Percentiles rank a stretch among this genome's conserved stretches.
These are phyloP conservation scores for Drosophila pallidifrons DNA, from an alignment of 1,140 invertebrate species.

Conservation along the genomic window DNA sequence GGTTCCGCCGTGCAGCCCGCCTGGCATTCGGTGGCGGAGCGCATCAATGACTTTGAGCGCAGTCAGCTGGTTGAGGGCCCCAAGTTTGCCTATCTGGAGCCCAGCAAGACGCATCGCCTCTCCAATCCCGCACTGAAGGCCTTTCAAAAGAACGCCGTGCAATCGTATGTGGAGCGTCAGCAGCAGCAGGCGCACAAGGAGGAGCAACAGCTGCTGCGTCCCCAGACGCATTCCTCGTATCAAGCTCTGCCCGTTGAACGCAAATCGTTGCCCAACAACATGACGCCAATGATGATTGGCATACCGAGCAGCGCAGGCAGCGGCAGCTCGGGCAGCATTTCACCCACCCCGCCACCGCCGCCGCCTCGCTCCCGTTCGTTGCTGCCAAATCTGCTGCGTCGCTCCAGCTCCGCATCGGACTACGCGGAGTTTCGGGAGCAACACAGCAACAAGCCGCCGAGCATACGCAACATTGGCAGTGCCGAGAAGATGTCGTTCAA, in stretches of 20 bases:
- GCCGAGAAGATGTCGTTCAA: constrained; percentile 81
- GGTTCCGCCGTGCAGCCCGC: constrained; percentile 76
- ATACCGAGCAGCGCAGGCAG: constrained; percentile 53
- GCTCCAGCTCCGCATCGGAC: constrained; percentile 90
- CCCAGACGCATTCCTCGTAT: constrained; percentile 60
- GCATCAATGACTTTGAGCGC: constrained; percentile 90
- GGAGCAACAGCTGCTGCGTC: constrained; percentile 69
- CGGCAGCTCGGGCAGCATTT: constrained; percentile 54
- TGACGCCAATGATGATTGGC: constrained; percentile 61
- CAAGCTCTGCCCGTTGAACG: constrained; percentile 59
- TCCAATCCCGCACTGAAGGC: constrained; percentile 93
- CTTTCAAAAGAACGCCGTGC: constrained; percentile 93
- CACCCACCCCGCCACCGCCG: constrained; percentile 86
- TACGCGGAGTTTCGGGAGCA: constrained; percentile 86
- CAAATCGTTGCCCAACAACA: constrained; percentile 76
- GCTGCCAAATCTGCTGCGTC: constrained; percentile 85
- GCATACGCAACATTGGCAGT: constrained; percentile 74
- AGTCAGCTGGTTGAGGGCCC: constrained; percentile 70
- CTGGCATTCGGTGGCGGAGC: constrained; percentile 89
- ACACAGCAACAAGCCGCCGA: constrained; percentile 58
- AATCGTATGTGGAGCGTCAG: constrained; percentile 94
- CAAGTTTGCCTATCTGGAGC: constrained; percentile 90
- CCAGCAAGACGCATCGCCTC: constrained; percentile 90
- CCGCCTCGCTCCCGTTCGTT: constrained; percentile 86
- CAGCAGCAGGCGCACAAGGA: constrained; percentile 84